Conservation (phyloP, 2,888 invertebrate genomes). For the Archaeoteleia sp. region DNA sequence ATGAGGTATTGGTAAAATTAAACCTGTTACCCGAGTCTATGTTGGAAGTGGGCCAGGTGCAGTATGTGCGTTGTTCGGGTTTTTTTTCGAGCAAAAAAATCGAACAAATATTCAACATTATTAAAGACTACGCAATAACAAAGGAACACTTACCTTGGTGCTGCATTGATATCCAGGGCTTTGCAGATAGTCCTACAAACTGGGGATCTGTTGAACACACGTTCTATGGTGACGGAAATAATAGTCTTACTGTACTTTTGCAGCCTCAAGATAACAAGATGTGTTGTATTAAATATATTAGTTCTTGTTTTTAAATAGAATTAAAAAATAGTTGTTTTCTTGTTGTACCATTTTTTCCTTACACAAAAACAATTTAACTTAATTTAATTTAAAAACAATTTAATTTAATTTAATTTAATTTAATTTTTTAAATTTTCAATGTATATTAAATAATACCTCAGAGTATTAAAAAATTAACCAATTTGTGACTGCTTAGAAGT, state of each 20-base stretch:
- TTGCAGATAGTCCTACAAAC: conserved; percentile 76
- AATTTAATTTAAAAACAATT: no score
- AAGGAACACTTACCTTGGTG: conserved; percentile 73
- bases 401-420: no score
- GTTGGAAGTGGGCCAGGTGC: conserved; percentile 67
- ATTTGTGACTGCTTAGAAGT: no score
- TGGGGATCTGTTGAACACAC: conserved; percentile 76
- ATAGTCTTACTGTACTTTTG: conserved; percentile 76
- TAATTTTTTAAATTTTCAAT: no score
- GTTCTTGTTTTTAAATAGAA: no score
- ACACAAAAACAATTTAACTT: no score
- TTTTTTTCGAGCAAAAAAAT: conserved; percentile 75
- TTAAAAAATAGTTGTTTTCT: no score
- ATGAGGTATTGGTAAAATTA: background rate
- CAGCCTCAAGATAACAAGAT: no score
- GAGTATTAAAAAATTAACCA: no score
- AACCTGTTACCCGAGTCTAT: background rate
- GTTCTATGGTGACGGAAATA: conserved; percentile 76
- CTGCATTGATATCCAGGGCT: conserved; percentile 77
- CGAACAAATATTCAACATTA: conserved; percentile 66
- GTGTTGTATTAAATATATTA: no score
- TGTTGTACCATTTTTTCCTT: no score
- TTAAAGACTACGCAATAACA: conserved; percentile 64
- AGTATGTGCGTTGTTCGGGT: conserved; percentile 76
- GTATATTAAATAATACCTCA: no score